These are phyloP conservation scores for Macrosteles quadrilineatus DNA, from an alignment of 1,140 invertebrate genomes.

Conservation along the genomic window DNA sequence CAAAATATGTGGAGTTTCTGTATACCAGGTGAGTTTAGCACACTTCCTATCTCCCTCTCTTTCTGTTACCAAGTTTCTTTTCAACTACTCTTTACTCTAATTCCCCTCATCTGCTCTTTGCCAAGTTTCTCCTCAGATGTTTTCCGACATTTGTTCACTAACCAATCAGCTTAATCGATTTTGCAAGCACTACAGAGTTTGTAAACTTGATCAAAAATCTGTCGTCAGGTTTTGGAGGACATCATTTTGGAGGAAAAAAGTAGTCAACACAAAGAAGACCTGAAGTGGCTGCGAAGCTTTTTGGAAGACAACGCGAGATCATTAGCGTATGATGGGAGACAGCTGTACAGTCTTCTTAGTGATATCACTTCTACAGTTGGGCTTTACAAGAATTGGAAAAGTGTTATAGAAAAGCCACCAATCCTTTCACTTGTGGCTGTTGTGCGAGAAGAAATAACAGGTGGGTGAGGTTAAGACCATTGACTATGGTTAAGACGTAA, in stretches of 20 bases:
- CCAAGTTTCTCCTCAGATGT: no score
- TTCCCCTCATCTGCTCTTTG: no score
- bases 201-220: no score
- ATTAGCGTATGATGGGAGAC: conserved; percentile 71
- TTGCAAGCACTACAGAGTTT: no score
- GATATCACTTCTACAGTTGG: not conserved
- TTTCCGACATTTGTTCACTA: no score
- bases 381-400: conserved; percentile 31
- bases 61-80: no score
- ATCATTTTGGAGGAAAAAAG: conserved; percentile 52
- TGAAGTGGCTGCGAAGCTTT: conserved; percentile 62
- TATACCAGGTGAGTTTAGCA: conserved; percentile 50
- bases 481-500: no score
- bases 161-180: no score
- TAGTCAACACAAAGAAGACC: conserved; percentile 54
- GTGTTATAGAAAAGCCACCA: conserved; percentile 49
- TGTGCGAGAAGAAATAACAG: not conserved
- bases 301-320: conserved; percentile 65
- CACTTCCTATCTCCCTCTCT: no score
- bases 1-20: conserved; percentile 69
- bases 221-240: conserved; percentile 65
- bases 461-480: no score
- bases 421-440: conserved; percentile 53
- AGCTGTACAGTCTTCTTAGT: conserved; percentile 65
- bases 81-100: no score